Conservation (phyloP, 2,113 vertebrate species). For the Lichenostomus cassidix region DNA sequence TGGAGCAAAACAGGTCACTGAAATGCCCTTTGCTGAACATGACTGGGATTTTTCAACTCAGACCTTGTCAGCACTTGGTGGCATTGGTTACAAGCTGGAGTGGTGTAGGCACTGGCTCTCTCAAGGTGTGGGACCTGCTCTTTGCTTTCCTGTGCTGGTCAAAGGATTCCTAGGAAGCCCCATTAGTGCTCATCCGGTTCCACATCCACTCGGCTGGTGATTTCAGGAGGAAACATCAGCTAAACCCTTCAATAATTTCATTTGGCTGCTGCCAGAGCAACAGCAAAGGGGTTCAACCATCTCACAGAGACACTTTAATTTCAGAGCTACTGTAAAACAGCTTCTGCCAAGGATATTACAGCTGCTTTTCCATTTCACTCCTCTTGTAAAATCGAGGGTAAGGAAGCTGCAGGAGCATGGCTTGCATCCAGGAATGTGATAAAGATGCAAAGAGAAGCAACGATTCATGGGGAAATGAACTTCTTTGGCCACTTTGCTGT, state of each 20-base stretch:
- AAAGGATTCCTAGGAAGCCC: background rate
- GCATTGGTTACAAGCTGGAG: background rate
- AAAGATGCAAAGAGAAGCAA: slow-evolving; percentile 14
- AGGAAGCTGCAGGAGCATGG: slow-evolving; percentile 13
- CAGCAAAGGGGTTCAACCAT: background rate
- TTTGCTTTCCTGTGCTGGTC: background rate
- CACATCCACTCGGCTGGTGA: fast-evolving
- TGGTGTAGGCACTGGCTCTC: background rate
- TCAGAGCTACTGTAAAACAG: slow-evolving; percentile 5
- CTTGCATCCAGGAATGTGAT: slow-evolving; percentile 34
- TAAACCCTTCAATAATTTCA: background rate
- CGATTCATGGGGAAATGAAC: background rate
- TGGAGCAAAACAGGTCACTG: background rate
- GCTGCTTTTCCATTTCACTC: background rate
- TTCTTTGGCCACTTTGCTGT: background rate
- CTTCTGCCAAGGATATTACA: slow-evolving; percentile 45
- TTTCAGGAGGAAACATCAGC: background rate
- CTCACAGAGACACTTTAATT: background rate
- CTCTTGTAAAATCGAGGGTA: background rate
- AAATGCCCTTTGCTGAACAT: background rate
- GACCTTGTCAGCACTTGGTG: background rate
- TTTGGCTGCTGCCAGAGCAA: background rate
- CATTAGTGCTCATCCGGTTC: fast-evolving
- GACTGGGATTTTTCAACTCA: background rate
- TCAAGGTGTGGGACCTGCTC: fast-evolving